phyloP scores from a whole-genome alignment of 2,797 vertebrate genomes.

The Anisognathus igniventris region DNA sequence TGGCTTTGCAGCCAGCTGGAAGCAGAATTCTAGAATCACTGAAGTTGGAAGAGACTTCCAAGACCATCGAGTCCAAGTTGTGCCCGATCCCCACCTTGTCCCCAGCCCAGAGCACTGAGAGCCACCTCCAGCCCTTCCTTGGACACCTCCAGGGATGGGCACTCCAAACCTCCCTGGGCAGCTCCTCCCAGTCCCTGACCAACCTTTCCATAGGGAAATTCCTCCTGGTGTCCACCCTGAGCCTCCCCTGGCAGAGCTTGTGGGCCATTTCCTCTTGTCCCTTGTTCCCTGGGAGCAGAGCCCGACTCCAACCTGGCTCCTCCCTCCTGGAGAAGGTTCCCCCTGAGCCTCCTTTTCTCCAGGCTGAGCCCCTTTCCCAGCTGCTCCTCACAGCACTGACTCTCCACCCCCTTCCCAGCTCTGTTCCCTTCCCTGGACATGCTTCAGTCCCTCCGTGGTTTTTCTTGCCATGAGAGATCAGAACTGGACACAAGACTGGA shows the following conservation, averaged over 20 bases:
- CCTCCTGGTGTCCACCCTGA: background rate
- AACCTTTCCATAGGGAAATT: background rate
- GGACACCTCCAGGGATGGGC: background rate
- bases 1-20: background rate
- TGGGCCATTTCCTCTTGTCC: background rate
- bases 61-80: rapidly evolving
- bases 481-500: background rate
- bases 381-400: background rate
- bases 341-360: background rate
- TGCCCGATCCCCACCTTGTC: rapidly evolving
- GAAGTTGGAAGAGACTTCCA: background rate
- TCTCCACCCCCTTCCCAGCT: background rate
- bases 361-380: background rate
- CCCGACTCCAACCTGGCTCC: rapidly evolving
- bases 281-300: background rate
- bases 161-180: background rate
- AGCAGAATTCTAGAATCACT: background rate
- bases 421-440: background rate
- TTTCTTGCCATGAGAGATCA: background rate
- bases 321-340: background rate
- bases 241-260: background rate
- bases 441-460: background rate
- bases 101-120: background rate
- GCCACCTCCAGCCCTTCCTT: background rate
- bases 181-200: rapidly evolving